Evolutionary conservation across 2,797 vertebrate genomes (phyloP).

Genomic region (Miopithecus talapoin): DNA sequence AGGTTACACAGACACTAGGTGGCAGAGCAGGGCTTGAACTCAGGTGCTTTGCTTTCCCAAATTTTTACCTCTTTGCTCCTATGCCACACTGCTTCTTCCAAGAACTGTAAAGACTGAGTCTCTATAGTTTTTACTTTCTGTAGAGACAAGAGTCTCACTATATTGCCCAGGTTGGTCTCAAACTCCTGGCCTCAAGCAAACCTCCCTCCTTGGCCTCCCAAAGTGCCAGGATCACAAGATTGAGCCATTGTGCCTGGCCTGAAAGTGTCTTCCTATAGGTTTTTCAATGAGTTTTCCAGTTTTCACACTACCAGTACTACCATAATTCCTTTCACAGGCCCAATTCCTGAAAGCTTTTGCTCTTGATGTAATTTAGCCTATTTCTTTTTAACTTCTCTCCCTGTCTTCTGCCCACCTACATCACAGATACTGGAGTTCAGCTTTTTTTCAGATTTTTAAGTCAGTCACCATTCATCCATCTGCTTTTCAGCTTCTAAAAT

Average conservation of each 20-base stretch:
- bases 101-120: no score
- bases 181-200: no score
- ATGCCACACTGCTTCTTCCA: not conserved
- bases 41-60: not conserved
- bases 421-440: not conserved
- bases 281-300: not conserved
- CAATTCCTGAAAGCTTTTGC: not conserved
- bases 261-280: not conserved
- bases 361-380: not conserved
- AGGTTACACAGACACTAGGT: not conserved
- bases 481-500: not conserved
- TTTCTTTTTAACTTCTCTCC: not conserved
- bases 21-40: not conserved
- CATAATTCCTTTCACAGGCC: not conserved
- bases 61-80: not conserved
- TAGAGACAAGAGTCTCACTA: no score
- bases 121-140: no score
- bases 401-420: not conserved
- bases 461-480: not conserved
- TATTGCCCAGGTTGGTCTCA: no score
- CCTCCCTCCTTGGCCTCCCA: no score
- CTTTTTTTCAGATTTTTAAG: not conserved
- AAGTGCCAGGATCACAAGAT: no score
- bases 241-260: no score
- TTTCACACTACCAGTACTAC: not conserved